These are phyloP conservation scores for Burhinus oedicnemus DNA, from an alignment of 2,113 vertebrate species.

Conservation along the genomic window DNA sequence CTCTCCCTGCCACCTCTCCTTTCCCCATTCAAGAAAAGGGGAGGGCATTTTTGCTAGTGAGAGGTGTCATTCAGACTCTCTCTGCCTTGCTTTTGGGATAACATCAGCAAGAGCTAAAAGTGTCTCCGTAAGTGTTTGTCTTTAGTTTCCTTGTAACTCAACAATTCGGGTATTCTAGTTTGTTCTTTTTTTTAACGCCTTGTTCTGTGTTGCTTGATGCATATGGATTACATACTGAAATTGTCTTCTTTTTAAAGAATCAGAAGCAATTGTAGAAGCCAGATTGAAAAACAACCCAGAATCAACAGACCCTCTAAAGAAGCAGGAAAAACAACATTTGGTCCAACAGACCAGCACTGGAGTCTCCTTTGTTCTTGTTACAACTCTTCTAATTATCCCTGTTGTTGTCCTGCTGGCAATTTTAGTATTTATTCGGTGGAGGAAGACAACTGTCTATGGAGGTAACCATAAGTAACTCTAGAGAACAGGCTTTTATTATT, in stretches of 20 bases:
- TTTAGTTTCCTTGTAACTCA: not conserved
- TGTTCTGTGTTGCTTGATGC: not conserved
- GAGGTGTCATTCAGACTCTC: not conserved
- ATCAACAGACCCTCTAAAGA: slow-evolving; percentile 70
- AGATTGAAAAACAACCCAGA: slow-evolving; percentile 79
- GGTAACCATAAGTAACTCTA: slow-evolving; percentile 64
- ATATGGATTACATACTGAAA: not conserved
- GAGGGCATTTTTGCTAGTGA: not conserved
- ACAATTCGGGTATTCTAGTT: not conserved
- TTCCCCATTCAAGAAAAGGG: not conserved
- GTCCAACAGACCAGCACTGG: slow-evolving; percentile 67
- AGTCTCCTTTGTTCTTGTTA: slow-evolving; percentile 85
- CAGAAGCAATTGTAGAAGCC: slow-evolving; percentile 82
- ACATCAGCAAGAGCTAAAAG: not conserved
- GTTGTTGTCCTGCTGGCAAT: slow-evolving; percentile 83
- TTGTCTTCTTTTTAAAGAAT: slow-evolving; percentile 81
- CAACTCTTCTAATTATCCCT: slow-evolving; percentile 88
- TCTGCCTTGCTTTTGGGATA: not conserved
- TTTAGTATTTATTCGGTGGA: slow-evolving; percentile 88
- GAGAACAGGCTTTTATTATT: not conserved
- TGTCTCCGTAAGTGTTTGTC: not conserved
- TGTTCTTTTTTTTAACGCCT: not conserved
- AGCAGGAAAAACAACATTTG: slow-evolving; percentile 74
- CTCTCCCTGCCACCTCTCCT: not conserved
- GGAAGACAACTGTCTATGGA: slow-evolving; percentile 84